phyloP scores from a whole-genome alignment of 37 sponge, comb jelly and placozoan species.

The Tethya wilhelma region DNA sequence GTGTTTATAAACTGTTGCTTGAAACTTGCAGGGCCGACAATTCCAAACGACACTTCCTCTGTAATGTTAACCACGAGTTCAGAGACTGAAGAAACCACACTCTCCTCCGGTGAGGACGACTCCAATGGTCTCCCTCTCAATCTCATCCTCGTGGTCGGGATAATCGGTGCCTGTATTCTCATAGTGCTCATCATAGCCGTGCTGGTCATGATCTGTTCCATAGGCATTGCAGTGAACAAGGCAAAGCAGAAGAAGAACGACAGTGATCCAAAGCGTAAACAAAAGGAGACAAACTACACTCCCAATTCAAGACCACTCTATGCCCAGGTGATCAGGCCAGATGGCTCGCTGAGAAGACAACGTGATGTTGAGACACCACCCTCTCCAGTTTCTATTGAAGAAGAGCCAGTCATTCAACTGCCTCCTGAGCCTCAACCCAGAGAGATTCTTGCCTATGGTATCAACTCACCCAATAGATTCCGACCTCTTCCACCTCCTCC shows the following conservation, averaged over 20 bases:
- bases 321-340: not conserved
- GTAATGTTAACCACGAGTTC: no score
- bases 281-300: not conserved
- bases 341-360: no score
- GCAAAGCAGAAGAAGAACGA: no score
- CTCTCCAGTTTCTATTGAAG: not conserved
- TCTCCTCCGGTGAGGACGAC: no score
- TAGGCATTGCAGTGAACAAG: not conserved
- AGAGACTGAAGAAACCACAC: no score
- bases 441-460: slow-evolving; percentile 34
- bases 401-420: not conserved
- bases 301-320: slow-evolving; percentile 8
- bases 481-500: slow-evolving; percentile 41
- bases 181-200: not conserved
- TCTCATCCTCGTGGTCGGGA: no score
- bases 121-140: no score
- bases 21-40: no score
- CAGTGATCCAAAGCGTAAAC: no score
- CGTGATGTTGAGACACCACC: not conserved
- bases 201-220: not conserved
- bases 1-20: no score
- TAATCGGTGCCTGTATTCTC: not conserved
- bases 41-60: no score
- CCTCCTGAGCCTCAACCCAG: slow-evolving; percentile 5
- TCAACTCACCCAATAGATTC: not conserved